Evolutionary conservation across 2,888 invertebrate species (phyloP), one percentile per base, ranked within the genome.

Genomic region (Apoderus coryli): DNA sequence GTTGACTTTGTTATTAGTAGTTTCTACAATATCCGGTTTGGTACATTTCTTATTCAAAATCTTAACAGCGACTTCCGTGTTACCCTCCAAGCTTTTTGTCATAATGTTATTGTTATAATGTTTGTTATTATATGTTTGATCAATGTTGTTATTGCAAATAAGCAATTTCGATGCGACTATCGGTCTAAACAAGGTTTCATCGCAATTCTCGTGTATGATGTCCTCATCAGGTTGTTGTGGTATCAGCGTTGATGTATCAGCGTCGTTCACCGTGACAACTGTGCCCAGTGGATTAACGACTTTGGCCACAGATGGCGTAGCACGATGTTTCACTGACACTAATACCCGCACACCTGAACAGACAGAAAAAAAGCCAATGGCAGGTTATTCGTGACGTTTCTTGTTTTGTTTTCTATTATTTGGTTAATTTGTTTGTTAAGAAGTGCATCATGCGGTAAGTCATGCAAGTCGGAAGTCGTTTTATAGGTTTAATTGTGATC

Each of bases 321-420:
- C 25, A 14, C 32, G 19, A 11, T 25, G 11, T 54, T 58, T 56
- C 53, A 57, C 48, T 42, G 58, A 57, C 37, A 56, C 54, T 41
- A 57, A 51, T 46, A 57, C 57, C 44, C 54, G 53, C 44, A 59
- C 68, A 73, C 74, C 77, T 76, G 74, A 69, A 73, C 75, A 72
- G n/a, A n/a, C n/a, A n/a, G n/a, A n/a, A 69, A 72, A 72, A 72
- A 71, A 80, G 78, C 81, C 80, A 77, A 76, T 76, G 80, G 79
- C 80, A 75, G 72, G 72, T 59, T 57, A 57, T 54, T 57, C 49
- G 49, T 42, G 40, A 40, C 39, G 44, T 37, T 41, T n/a, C n/a
- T n/a, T n/a, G n/a, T n/a, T n/a, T n/a, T n/a, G n/a, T n/a, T n/a
- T n/a, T n/a, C n/a, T n/a, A n/a, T n/a, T n/a, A n/a, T n/a, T n/a